These are phyloP conservation scores for Diplazon laetatorius DNA, from an alignment of 2,888 invertebrate genomes.

Conservation along the genomic window DNA sequence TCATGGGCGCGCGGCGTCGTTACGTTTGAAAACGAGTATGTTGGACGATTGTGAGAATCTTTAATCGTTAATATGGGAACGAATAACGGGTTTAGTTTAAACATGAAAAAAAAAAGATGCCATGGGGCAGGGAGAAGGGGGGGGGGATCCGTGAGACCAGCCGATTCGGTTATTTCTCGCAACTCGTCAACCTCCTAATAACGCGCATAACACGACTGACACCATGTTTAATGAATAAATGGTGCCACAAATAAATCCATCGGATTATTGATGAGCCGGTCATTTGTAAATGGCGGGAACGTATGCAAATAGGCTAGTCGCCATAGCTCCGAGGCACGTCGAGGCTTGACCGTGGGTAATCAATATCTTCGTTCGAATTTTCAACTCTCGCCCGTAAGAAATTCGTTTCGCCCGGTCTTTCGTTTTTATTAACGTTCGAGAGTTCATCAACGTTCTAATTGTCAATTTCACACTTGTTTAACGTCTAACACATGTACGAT, in stretches of 20 bases:
- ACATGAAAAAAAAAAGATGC: no score
- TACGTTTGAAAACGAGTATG: not conserved
- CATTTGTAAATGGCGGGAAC: constrained; percentile 24
- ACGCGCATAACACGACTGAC: constrained; percentile 2
- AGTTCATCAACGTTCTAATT: constrained; percentile 7
- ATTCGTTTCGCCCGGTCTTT: no score
- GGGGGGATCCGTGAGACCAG: constrained; percentile 13
- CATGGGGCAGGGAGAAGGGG: no score
- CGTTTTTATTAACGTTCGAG: no score
- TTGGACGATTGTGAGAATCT: not conserved
- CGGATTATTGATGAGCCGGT: constrained; percentile 10
- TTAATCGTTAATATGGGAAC: constrained; percentile 1
- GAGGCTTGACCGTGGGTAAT: not conserved
- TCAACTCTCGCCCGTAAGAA: no score
- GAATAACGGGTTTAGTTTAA: not conserved
- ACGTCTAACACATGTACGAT: no score
- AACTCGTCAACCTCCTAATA: constrained; percentile 13
- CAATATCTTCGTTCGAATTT: not conserved
- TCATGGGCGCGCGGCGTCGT: not conserved
- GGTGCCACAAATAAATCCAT: not conserved
- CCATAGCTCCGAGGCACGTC: not conserved
- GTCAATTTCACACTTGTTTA: constrained; percentile 12
- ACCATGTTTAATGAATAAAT: constrained; percentile 2
- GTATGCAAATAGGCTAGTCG: constrained; percentile 16
- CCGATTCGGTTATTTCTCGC: not conserved